Conservation (phyloP, 2,113 vertebrate species). For the Puma concolor region DNA sequence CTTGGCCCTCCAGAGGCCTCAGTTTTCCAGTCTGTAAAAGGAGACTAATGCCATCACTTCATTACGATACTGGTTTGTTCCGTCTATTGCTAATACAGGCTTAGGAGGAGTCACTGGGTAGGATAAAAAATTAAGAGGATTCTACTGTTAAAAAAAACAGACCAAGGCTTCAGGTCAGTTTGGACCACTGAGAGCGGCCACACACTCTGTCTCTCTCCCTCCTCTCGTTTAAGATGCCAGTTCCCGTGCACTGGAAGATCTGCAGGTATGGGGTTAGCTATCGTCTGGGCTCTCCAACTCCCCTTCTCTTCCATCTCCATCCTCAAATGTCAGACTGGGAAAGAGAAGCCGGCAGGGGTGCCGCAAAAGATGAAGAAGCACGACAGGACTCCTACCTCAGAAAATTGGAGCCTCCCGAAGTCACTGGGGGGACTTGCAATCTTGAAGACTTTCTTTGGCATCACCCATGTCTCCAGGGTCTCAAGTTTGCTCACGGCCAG, state of each 20-base stretch:
- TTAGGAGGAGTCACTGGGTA: neutral
- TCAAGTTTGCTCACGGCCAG: conserved; percentile 97
- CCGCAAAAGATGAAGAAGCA: rapidly evolving
- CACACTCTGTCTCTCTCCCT: rapidly evolving
- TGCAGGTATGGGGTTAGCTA: neutral
- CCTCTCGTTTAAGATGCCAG: neutral
- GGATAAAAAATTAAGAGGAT: neutral
- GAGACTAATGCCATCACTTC: neutral
- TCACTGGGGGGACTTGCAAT: conserved; percentile 91
- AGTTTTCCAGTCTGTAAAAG: neutral
- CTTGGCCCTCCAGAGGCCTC: neutral
- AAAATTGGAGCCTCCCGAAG: conserved; percentile 94
- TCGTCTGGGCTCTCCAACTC: neutral
- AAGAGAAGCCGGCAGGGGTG: no score
- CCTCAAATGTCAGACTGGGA: neutral
- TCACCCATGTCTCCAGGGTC: conserved; percentile 97
- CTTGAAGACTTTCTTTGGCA: conserved; percentile 95
- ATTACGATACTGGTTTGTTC: neutral
- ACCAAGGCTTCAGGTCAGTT: neutral
- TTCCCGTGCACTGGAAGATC: neutral
- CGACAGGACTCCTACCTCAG: conserved; percentile 89
- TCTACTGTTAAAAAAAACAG: neutral
- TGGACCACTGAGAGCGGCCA: rapidly evolving
- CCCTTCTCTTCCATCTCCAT: neutral
- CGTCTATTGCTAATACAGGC: neutral